phyloP scores from a whole-genome alignment of 2,888 invertebrate genomes.

The Graphium colonna region DNA sequence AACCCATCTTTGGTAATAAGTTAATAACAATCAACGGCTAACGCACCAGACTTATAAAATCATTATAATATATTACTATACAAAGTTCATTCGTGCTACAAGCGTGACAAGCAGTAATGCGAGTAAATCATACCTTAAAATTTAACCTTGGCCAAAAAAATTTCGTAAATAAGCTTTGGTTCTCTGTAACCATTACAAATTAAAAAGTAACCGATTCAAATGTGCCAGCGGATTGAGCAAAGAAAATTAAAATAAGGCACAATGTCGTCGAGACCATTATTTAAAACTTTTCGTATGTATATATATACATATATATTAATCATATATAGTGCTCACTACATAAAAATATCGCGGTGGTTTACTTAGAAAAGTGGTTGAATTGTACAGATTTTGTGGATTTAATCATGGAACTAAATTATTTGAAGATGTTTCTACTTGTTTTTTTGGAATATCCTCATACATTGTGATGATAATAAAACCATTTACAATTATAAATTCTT shows the following conservation, averaged over 20 bases:
- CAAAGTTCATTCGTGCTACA: conserved; percentile 26
- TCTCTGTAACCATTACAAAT: conserved; percentile 8
- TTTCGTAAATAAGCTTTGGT: background rate
- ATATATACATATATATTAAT: conserved; percentile 19
- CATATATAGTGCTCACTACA: conserved; percentile 28
- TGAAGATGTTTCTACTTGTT: conserved; percentile 6
- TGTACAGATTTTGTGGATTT: conserved; percentile 4
- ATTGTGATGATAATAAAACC: conserved; percentile 5
- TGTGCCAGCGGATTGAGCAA: conserved; percentile 64
- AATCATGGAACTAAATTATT: background rate
- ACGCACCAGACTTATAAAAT: conserved; percentile 49
- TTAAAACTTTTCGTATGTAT: conserved; percentile 33
- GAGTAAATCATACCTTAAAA: conserved; percentile 20
- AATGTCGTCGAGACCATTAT: conserved; percentile 53
- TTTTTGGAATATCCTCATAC: conserved; percentile 1
- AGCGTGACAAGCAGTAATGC: conserved; percentile 23
- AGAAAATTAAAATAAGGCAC: conserved; percentile 71
- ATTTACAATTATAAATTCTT: background rate
- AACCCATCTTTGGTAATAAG: conserved; percentile 76
- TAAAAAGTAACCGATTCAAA: conserved; percentile 54
- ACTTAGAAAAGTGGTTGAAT: conserved; percentile 22
- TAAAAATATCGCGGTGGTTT: conserved; percentile 46
- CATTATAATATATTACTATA: conserved; percentile 13
- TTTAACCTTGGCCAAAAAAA: conserved; percentile 4
- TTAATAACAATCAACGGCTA: conserved; percentile 65